Percentiles rank a stretch among this genome's conserved stretches.
Conservation (phyloP, 2,797 vertebrate species). For the Phalanger gymnotis region DNA sequence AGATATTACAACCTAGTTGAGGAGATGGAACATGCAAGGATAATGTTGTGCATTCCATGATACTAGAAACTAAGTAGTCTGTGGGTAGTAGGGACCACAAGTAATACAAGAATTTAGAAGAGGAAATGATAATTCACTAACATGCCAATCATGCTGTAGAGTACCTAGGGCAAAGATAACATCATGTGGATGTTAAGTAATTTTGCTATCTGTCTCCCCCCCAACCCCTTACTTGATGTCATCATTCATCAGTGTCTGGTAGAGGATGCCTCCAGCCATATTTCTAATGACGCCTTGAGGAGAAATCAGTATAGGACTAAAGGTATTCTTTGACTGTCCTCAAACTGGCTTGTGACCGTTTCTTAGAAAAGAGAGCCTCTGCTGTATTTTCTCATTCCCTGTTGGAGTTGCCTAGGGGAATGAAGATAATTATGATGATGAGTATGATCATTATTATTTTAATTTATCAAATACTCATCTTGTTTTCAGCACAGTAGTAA, state of each 20-base stretch:
- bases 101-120: constrained; percentile 18
- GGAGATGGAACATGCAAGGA: background rate
- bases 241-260: background rate
- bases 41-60: background rate
- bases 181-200: background rate
- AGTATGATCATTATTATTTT: constrained; percentile 67
- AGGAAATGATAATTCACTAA: background rate
- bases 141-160: background rate
- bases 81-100: background rate
- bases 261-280: background rate
- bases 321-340: constrained; percentile 2
- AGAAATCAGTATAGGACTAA: constrained; percentile 23
- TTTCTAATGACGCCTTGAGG: constrained; percentile 4
- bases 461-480: constrained; percentile 67
- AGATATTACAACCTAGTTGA: background rate
- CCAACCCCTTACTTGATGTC: background rate
- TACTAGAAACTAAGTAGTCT: background rate
- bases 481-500: constrained; percentile 57
- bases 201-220: background rate
- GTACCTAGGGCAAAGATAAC: background rate
- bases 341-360: constrained; percentile 32
- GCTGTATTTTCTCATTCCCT: constrained; percentile 53
- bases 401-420: constrained; percentile 59
- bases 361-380: constrained; percentile 39
- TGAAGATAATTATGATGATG: constrained; percentile 68